Base-by-base conservation (phyloP, 1,140 invertebrate genomes). In the Drosophila baimaii region DNA sequence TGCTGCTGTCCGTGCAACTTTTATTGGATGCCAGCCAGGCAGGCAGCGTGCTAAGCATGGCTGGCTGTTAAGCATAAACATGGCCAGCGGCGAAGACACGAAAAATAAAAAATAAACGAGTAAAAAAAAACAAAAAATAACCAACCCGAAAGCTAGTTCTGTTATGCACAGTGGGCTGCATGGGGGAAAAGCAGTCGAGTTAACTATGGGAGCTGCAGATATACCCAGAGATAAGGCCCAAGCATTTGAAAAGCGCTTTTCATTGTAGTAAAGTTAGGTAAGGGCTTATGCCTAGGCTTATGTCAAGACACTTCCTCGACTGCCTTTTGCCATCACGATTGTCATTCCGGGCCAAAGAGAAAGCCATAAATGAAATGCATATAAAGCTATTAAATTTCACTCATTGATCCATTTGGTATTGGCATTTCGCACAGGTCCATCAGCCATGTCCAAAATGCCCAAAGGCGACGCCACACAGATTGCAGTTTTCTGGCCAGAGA, bases 11-110 rank as follows among this genome's bases (percentile, higher is more conserved):
- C 17, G 39, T 65, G 66, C 73, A 63, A 70, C 76, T 83, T 81
- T 81, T 82, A 85, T 86, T 86, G 81, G 77, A 59, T 81, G 72
- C 58, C 62, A 39, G 57, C 51, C 52, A 63, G 72, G 63, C 62
- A 39, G 57, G 56, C 52, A 63, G 56, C 52, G 79, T 71, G 83
- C 82, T 80, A 85, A 81, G 74, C 81, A 78, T 70, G 74, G 78
- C 79, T 81, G 69, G 46, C 78, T 81, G 64, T 80, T 81, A 78
- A 85, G 65, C 79, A 86, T 71, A 79, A 86, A 79, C 75, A 79
- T 62, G 10, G 75, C 83, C 83, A 56, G 62, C 43, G 71, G 82
- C 69, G 21, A 57, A 68, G 62, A 74, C 69, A 74, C 55, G 58
- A 59, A 52, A 31, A 54, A 54, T 54, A 54, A 52, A 44, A 61